Percentiles rank a stretch among this genome's conserved stretches.
phyloP scores from a whole-genome alignment of 2,113 vertebrate species.

The Etheostoma cragini region DNA sequence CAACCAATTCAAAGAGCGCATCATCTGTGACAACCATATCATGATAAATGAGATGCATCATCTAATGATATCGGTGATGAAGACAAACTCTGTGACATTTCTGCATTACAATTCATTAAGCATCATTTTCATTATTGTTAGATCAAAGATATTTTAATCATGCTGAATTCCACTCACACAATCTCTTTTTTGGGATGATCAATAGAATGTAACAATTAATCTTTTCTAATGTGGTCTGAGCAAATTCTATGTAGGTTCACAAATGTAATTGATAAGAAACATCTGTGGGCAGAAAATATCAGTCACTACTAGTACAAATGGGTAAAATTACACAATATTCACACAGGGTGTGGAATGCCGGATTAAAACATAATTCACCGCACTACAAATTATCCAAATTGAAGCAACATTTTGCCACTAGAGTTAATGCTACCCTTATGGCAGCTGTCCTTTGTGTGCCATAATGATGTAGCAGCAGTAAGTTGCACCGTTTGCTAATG shows the following conservation, averaged over 20 bases:
- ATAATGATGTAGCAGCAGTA: slow-evolving; percentile 48
- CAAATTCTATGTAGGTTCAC: slow-evolving; percentile 1
- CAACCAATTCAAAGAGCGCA: not conserved
- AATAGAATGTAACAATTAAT: slow-evolving; percentile 70
- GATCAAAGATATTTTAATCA: slow-evolving; percentile 68
- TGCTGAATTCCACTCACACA: slow-evolving; percentile 78
- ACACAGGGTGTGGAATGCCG: not conserved
- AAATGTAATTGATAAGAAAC: not conserved
- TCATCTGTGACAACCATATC: not conserved
- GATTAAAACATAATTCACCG: not conserved
- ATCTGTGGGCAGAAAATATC: not conserved
- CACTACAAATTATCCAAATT: not conserved
- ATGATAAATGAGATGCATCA: slow-evolving; percentile 43
- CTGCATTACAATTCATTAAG: slow-evolving; percentile 69
- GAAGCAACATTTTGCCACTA: slow-evolving; percentile 20
- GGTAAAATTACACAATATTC: not conserved
- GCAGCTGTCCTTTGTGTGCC: slow-evolving; percentile 64
- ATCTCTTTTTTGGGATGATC: slow-evolving; percentile 66
- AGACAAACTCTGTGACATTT: slow-evolving; percentile 40
- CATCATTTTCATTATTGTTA: slow-evolving; percentile 71
- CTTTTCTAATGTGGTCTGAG: slow-evolving; percentile 25
- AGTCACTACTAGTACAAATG: not conserved
- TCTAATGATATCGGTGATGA: slow-evolving; percentile 43
- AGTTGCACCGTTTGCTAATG: slow-evolving; percentile 60
- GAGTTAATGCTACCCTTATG: slow-evolving; percentile 48